Base-by-base conservation (phyloP, 2,888 invertebrate species). In the Thereva nobilitata region DNA sequence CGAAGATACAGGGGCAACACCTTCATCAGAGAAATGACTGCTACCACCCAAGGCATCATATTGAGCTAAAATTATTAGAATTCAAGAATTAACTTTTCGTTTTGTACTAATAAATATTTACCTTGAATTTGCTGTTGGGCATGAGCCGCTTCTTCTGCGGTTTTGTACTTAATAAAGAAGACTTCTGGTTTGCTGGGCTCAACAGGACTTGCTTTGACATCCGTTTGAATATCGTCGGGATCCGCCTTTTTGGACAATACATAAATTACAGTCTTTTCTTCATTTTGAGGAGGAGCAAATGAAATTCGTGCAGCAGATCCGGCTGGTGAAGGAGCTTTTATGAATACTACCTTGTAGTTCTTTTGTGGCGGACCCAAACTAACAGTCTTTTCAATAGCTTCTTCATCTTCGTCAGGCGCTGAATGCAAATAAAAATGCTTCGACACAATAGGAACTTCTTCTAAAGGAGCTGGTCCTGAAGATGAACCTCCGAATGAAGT, bases 121-220 rank as follows among this genome's bases (percentile, higher is more conserved):
- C 71, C 69, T 75, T 81, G 80, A 64, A 81, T 81, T 72, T 79
- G 76, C 42, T 79, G 75, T 69, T 80, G 80, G 57, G 81, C 80
- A 73, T 78, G 77, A 37, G 73, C 72, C 7, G 81, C 80, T 72
- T 81, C 81, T 70, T 79, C 79, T 41, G 75, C 73, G 55, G 80
- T 81, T 75, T 79, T 81, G 74, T 81, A 81, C 72, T 81, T 81
- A 72, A 81, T 80, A 74, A 81, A 81, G 77, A 80, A 81, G 42
- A 81, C 80, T 71, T 81, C 81, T 23, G 81, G 81, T 70, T 81
- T 81, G 72, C 74, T 75, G 65, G 79, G 79, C 45, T 77, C 73
- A n/a, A 75, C 70, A 38, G 76, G 72, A 49, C 76, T 75, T 66
- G 79, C 79, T 47, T 78, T 67, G 3, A 80, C 76, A 69, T 79